phyloP scores from a whole-genome alignment of 2,888 invertebrate species.

The Hirtodrosophila duncani region DNA sequence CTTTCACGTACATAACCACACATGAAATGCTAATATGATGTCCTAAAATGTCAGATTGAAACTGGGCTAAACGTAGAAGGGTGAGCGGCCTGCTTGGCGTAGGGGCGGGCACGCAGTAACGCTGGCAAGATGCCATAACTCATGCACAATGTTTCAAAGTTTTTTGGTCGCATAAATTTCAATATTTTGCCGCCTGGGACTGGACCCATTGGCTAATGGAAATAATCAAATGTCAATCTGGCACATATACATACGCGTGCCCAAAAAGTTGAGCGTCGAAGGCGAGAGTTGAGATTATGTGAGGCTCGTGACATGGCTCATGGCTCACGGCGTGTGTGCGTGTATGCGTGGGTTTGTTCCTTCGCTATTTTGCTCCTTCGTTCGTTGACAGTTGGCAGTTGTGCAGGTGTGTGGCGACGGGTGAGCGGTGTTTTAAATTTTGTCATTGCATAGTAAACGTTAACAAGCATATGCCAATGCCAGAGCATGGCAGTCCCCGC shows the following conservation, averaged over 20 bases:
- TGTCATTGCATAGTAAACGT: constrained; percentile 36
- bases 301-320: too few relatives aligned
- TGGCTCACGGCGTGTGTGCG: not conserved
- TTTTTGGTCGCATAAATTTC: constrained; percentile 10
- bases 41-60: too few relatives aligned
- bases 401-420: constrained; percentile 21
- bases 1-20: too few relatives aligned
- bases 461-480: constrained; percentile 39
- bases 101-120: too few relatives aligned
- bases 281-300: too few relatives aligned
- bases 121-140: not conserved
- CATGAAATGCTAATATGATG: too few relatives aligned
- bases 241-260: constrained; percentile 24
- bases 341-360: not conserved
- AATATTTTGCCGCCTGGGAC: constrained; percentile 14
- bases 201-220: constrained; percentile 44
- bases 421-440: constrained; percentile 39
- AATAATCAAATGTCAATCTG: constrained; percentile 58
- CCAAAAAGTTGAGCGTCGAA: too few relatives aligned
- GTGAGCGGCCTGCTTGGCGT: too few relatives aligned
- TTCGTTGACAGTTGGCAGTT: constrained; percentile 49
- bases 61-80: too few relatives aligned
- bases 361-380: constrained; percentile 9
- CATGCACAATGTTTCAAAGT: constrained; percentile 4
- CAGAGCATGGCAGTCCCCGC: too few relatives aligned